Base-by-base conservation (phyloP, 2,797 vertebrate genomes). In the Sphenopsis melanotis region DNA sequence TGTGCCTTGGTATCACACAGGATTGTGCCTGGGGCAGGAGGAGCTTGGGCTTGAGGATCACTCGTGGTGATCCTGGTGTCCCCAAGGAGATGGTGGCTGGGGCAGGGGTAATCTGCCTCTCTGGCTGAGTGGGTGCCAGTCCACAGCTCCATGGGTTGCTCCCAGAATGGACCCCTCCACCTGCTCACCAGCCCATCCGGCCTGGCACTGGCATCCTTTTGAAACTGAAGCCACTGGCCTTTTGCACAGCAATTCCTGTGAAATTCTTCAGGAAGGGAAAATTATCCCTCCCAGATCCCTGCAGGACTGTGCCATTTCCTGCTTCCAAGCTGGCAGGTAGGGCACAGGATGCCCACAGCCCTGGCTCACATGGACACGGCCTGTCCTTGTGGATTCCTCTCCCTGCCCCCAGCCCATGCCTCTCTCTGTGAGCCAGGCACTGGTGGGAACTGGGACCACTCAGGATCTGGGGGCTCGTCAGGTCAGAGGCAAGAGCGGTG, bases 261-360 rank as follows among this genome's bases (percentile, higher is more conserved):
- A 95, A 93, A 93, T 95, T 92, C 78, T 95, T 95, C 78, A 41
- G 94, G 93, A 96, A 94, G 78, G 86, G 86, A 87, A 85, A 92
- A 68, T 59, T n/a, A 75, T 65, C 69, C 52, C 22, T 37, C 50
- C 24, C 10, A 22, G 88, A 87, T 92, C 64, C 20, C 68, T 56
- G 70, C 2, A 4, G 27, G 56, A 64, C 70, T 44, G 55, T 50
- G 59, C 88, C 50, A 63, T 56, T 5, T 1, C 42, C 65, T 14
- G 21, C 61, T 55, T 66, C 55, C 0, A 2, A 41, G 57, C 36
- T 86, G 74, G 76, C 81, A 87, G 53, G 24, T 59, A 66, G 32
- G 59, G 34, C 65, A 13, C 0, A 0, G 44, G 12, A 17, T 79
- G 37, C 52, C 10, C 0, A 0, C 36, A 44, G 76, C 23, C 42